Conservation (phyloP, 2,888 invertebrate genomes). For the Heliconius ismenius region DNA sequence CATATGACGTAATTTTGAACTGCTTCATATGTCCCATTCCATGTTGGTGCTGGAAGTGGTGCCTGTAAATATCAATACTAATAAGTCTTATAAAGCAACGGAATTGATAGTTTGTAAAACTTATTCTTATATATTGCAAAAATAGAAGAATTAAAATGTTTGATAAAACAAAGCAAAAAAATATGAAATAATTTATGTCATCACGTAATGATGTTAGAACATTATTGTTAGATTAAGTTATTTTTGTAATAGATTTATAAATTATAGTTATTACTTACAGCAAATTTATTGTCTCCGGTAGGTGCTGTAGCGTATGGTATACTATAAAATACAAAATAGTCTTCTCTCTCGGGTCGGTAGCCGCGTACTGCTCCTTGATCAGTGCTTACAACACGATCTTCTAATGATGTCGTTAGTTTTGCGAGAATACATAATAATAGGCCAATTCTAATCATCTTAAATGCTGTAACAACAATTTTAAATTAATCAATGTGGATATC, state of each 20-base stretch:
- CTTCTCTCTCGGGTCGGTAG: conserved; percentile 46
- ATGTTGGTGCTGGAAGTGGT: conserved; percentile 55
- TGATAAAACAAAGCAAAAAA: too few species aligned
- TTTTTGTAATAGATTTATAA: too few species aligned
- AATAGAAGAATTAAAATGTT: too few species aligned
- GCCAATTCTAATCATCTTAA: neutral
- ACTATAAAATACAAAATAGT: conserved; percentile 54
- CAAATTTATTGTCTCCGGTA: conserved; percentile 54
- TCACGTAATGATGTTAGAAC: too few species aligned
- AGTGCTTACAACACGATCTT: conserved; percentile 46
- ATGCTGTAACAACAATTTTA: neutral
- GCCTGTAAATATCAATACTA: conserved; percentile 45
- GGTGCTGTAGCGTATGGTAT: conserved; percentile 66
- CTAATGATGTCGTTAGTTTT: neutral
- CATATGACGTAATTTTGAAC: conserved; percentile 49
- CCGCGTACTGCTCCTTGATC: conserved; percentile 57
- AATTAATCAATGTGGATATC: neutral
- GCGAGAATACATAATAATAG: neutral
- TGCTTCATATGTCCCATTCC: conserved; percentile 53
- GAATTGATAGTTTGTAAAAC: too few species aligned
- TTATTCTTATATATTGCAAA: too few species aligned
- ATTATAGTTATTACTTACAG: conserved; percentile 34
- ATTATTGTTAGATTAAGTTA: too few species aligned
- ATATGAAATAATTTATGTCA: too few species aligned
- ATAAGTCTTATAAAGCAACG: neutral